These are phyloP conservation scores for Troides helena DNA, from an alignment of 2,888 invertebrate species.

Conservation along the genomic window DNA sequence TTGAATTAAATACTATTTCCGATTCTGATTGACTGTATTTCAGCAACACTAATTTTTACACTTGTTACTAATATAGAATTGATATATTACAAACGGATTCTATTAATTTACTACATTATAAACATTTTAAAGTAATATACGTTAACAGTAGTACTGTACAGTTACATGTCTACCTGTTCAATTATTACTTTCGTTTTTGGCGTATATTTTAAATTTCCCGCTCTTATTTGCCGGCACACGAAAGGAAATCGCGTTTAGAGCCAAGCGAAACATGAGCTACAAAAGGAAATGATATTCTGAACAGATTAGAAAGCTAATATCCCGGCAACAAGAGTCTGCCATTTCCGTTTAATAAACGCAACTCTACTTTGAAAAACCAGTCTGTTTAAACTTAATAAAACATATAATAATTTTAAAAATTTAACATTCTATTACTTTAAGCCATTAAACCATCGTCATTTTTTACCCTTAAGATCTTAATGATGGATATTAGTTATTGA, in stretches of 20 bases:
- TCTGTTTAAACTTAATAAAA: conserved; percentile 16
- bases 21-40: neutral
- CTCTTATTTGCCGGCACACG: conserved; percentile 21
- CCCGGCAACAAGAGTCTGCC: conserved; percentile 47
- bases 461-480: no score
- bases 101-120: neutral
- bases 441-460: no score
- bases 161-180: neutral
- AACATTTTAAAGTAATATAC: neutral
- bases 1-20: neutral
- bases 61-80: no score
- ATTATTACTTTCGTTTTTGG: conserved; percentile 5
- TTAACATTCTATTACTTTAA: neutral
- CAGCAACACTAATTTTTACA: no score
- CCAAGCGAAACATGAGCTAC: conserved; percentile 44
- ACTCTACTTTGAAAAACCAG: conserved; percentile 20
- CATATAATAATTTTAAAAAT: neutral
- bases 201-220: conserved; percentile 21
- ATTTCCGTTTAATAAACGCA: conserved; percentile 26
- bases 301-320: conserved; percentile 69
- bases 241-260: conserved; percentile 52
- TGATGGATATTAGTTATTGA: no score
- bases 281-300: conserved; percentile 68
- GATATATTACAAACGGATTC: no score
- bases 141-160: neutral